A percentile compares a stretch with the other conserved stretches of the same genome.
These are phyloP conservation scores for Cephalopachus bancanus DNA, from an alignment of 2,797 vertebrate genomes.

Conservation along the genomic window DNA sequence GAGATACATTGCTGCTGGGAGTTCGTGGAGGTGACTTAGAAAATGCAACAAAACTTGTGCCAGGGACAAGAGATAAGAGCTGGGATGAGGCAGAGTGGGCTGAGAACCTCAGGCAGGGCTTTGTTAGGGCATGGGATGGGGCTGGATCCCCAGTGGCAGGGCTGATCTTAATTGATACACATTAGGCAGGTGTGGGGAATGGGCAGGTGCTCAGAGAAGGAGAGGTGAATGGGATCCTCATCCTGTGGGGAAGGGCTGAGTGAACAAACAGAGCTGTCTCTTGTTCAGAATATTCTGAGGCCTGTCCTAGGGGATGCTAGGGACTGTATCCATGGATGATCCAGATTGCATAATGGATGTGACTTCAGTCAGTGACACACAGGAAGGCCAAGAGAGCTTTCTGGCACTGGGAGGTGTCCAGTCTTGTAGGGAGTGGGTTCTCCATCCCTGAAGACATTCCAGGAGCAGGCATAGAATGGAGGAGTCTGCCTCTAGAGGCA, in stretches of 20 bases:
- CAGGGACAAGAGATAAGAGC: not conserved
- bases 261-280: not conserved
- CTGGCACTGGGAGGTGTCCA: not conserved
- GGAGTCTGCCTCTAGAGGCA: not conserved
- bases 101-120: not conserved
- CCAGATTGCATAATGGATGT: too few species aligned
- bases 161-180: not conserved
- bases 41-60: not conserved
- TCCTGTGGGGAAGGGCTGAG: fast-evolving
- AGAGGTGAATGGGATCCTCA: fast-evolving
- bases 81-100: not conserved
- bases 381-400: not conserved
- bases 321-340: too few species aligned
- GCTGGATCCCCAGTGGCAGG: too few species aligned
- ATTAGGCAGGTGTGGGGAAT: not conserved
- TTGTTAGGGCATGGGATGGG: not conserved
- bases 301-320: not conserved
- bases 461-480: not conserved
- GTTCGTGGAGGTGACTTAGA: not conserved
- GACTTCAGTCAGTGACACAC: not conserved
- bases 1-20: not conserved
- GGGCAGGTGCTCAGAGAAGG: not conserved
- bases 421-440: not conserved
- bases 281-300: not conserved
- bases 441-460: not conserved